Base-by-base conservation (phyloP, 1,140 invertebrate genomes). In the Bombus sibiricus region DNA sequence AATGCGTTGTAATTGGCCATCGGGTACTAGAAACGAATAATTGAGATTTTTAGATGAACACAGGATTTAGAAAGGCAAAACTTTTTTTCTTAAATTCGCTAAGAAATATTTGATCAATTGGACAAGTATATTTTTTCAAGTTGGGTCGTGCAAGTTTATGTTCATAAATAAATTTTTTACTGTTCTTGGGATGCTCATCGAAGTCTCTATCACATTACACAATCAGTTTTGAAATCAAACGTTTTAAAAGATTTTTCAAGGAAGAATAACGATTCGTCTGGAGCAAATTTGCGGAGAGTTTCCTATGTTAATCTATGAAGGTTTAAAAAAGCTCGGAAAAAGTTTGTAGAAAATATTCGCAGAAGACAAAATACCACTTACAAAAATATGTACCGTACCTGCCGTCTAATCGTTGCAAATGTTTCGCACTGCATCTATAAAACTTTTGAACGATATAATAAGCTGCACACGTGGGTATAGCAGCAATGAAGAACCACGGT, bases 381-480 rank as follows among this genome's bases (percentile, higher is more conserved):
- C 1, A 47, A 4, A 34, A 75, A 37, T 9, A 22, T 10, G 32
- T 53, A 22, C 66, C 43, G 32, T 89, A 93, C 92, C 92, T 93
- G 57, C 90, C 92, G n/a, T 94, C 92, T 77, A 93, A 59, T 66
- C 85, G 91, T 71, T 93, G 86, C 64, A 92, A 82, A 90, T 96
- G 97, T 96, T 97, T 96, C 1, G 97, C 97, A 41, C 97, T 97
- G 76, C 95, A 95, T 86, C 97, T 95, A 93, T 97, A 98, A 91
- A 97, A 96, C 87, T 96, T 96, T 91, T 98, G 97, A 39, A 98
- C 94, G 13, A 95, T 93, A 91, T 97, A 97, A 93, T 97, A 98
- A 83, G 96, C 93, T 10, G 96, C 86, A 66, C 97, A 96, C 8
- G 97, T 97, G 3, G 97, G 97, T 39, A 97, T 84, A 34, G 97